A percentile compares a stretch with the other conserved stretches of the same genome.
These are phyloP conservation scores for Falco rusticolus DNA, from an alignment of 2,797 vertebrate genomes.

Conservation along the genomic window DNA sequence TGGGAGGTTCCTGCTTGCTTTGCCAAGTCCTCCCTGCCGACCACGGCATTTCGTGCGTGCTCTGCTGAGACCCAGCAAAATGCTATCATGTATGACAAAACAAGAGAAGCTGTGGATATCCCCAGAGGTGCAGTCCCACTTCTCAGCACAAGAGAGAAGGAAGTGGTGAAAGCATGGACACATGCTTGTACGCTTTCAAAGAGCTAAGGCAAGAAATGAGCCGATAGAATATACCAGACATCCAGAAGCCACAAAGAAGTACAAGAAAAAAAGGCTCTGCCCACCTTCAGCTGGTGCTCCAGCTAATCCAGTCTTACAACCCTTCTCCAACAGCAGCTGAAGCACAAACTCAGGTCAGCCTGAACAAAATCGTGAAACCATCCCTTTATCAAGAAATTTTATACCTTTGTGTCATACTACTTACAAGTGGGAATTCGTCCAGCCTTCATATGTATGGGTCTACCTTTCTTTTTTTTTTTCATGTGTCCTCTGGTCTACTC, in stretches of 20 bases:
- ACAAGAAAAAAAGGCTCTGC: neutral
- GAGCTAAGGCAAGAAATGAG: neutral
- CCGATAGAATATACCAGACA: neutral
- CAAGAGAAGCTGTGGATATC: neutral
- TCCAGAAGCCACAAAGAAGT: neutral
- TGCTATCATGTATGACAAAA: fast-evolving
- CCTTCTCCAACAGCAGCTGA: neutral
- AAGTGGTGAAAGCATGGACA: conserved; percentile 18
- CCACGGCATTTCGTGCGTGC: fast-evolving
- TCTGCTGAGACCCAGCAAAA: neutral
- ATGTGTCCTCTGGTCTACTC: neutral
- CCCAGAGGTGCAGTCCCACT: neutral
- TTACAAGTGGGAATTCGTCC: neutral
- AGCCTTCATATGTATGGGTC: neutral
- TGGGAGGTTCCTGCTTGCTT: neutral
- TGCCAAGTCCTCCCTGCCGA: neutral
- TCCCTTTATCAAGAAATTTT: neutral
- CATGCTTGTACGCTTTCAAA: neutral
- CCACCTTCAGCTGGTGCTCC: neutral
- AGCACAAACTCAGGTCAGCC: neutral
- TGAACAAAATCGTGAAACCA: neutral
- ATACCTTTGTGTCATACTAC: neutral
- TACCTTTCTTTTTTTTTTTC: neutral
- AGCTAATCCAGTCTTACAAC: neutral
- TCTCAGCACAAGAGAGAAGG: conserved; percentile 42